Evolutionary conservation across 2,888 invertebrate genomes (phyloP), one percentile per base, ranked within the genome.

Genomic region (Microplitis manilae): DNA sequence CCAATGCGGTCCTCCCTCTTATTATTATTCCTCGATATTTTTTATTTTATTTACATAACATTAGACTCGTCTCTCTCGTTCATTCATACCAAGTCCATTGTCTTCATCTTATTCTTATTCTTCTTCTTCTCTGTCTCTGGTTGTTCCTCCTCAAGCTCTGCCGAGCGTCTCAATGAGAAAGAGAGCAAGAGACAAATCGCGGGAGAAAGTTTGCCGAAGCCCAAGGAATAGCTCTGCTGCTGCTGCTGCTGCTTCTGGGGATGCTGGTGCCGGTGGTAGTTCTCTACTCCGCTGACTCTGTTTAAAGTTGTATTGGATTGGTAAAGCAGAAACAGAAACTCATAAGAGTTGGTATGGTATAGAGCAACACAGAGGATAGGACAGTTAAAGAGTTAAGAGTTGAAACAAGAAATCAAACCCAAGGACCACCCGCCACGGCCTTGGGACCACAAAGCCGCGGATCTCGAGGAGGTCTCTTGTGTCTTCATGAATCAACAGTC

Each of bases 361-460:
- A 30, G 30, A 30, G 30, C 30, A 30, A 30, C 30, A 30, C 30
- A 30, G 30, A 30, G 30, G 30, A 30, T 30, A 30, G 30, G 30
- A 30, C 30, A 30, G 30, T 76, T 59, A 9, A 75, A 71, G 79
- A 75, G 79, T 79, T 77, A 39, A 70, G 79, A 80, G 87, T 86
- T 87, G 88, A 89, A 90, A 89, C 90, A 89, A 90, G 90, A 90
- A 90, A 90, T 89, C 89, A 90, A 89, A 85, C 84, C 86, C 86
- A 84, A 85, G 84, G 90, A 90, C 90, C 90, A 90, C 90, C 90
- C 90, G 90, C 88, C 84, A 86, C 85, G 86, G 83, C 87, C 87
- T 86, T 87, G 86, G 86, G 82, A 81, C 83, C 83, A 81, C 80
- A 82, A 84, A 83, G 86, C 85, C 85, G 85, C 86, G 86, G 86